Conservation (phyloP, 1,140 invertebrate genomes). For the Dendrolimus punctatus region DNA sequence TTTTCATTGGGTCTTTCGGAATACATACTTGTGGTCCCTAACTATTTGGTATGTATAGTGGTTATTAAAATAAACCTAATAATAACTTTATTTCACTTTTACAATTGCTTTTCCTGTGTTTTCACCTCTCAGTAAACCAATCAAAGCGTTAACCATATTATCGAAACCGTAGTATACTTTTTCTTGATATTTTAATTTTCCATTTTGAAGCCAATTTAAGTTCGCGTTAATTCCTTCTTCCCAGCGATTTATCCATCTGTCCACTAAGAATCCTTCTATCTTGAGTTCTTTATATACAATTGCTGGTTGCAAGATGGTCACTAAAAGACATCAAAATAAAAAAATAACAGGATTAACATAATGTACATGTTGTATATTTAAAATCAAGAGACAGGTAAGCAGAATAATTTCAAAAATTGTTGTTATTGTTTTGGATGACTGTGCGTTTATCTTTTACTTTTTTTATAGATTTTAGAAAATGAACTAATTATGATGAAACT, state of each 20-base stretch:
- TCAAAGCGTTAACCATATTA: conserved; percentile 78
- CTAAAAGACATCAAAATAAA: conserved; percentile 24
- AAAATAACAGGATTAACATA: no score
- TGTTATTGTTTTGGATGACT: no score
- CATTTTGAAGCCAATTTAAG: conserved; percentile 75
- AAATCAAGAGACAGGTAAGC: no score
- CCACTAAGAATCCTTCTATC: conserved; percentile 78
- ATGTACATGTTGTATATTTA: no score
- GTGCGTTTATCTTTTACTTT: not conserved
- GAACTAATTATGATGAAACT: conserved; percentile 3
- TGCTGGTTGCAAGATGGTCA: conserved; percentile 48
- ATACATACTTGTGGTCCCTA: no score
- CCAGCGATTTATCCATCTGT: conserved; percentile 73
- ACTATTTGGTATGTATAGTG: no score
- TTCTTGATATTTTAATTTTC: conserved; percentile 77
- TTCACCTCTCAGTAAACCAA: conserved; percentile 74
- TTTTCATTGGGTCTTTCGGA: no score
- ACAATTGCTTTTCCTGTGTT: conserved; percentile 78
- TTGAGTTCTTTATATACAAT: conserved; percentile 72
- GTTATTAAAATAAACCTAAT: not conserved
- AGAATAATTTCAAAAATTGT: no score
- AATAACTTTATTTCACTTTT: conserved; percentile 57
- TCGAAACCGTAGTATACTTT: conserved; percentile 79
- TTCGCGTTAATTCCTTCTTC: conserved; percentile 75
- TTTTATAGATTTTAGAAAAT: not conserved